These are phyloP conservation scores for Stigmatopora nigra DNA, from an alignment of 2,113 vertebrate genomes.

Conservation along the genomic window DNA sequence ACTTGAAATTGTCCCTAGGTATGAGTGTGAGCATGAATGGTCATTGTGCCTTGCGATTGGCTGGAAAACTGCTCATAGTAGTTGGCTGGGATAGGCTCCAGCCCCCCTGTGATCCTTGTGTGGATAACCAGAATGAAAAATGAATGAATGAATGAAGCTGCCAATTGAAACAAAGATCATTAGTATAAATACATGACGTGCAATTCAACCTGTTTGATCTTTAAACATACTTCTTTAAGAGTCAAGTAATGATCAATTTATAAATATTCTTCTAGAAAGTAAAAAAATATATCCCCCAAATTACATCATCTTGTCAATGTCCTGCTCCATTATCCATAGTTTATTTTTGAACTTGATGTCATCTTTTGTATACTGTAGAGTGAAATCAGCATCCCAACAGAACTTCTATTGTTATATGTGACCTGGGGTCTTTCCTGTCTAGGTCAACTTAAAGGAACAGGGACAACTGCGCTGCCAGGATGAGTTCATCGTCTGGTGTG, in stretches of 20 bases:
- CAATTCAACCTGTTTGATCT: background rate
- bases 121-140: no score
- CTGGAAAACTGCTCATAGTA: no score
- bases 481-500: conserved; percentile 78
- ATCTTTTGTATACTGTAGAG: conserved; percentile 19
- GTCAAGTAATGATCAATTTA: no score
- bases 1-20: no score
- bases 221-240: no score
- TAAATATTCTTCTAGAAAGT: background rate
- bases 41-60: no score
- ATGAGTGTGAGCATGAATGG: no score
- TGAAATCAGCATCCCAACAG: conserved; percentile 32
- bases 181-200: background rate
- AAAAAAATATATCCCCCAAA: background rate
- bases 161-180: no score
- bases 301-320: background rate
- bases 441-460: conserved; percentile 83
- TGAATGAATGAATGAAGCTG: no score
- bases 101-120: no score
- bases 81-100: no score
- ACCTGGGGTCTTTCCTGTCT: conserved; percentile 37
- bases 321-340: background rate
- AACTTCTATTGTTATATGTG: conserved; percentile 45
- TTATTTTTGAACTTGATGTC: conserved; percentile 33
- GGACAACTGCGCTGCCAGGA: conserved; percentile 78